Base-by-base conservation (phyloP, 1,140 invertebrate genomes). In the Bombus huntii region DNA sequence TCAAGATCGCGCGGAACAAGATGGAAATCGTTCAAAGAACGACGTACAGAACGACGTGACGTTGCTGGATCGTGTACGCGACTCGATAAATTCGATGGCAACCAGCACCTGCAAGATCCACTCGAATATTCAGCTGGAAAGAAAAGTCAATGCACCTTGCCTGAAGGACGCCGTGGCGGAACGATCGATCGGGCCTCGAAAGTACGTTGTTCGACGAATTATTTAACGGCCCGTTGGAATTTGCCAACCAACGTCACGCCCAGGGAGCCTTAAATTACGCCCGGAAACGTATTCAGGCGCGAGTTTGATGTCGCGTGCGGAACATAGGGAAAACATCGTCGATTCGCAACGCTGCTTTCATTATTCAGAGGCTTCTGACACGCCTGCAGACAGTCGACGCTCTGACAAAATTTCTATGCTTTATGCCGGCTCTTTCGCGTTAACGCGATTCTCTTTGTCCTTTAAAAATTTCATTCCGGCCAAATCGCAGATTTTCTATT, bases 301-400 rank as follows among this genome's bases (percentile, higher is more conserved):
- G 84, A 85, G 78, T 89, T 89, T 85, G 62, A 76, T 84, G 77
- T 81, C 39, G 47, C 66, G 4, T 2, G n/a, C 44, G 18, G 44
- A 62, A 74, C 71, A 73, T 42, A 57, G 73, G 78, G 57, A 85
- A 81, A 68, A 79, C 83, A 78, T 71, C 53, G 59, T 75, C 72
- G 81, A 88, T 85, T 68, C 87, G 73, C 87, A 78, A 81, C 84
- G 72, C 37, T 13, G 59, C 34, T 76, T 88, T 88, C 87, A 88
- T 89, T 88, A 89, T 89, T 89, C 87, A 89, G 66, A 71, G 78
- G 88, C 87, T 88, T 85, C 76, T 78, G 68, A 76, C 78, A 80
- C 73, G 83, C 22, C 65, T 42, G 39, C n/a, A 25, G 9, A 70
- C 68, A 78, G 68, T 57, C 88, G 47, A 73, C 75, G 47, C 86